Evolutionary conservation across 2,113 vertebrate species (phyloP).

Genomic region (Hippocampus guttulatus): DNA sequence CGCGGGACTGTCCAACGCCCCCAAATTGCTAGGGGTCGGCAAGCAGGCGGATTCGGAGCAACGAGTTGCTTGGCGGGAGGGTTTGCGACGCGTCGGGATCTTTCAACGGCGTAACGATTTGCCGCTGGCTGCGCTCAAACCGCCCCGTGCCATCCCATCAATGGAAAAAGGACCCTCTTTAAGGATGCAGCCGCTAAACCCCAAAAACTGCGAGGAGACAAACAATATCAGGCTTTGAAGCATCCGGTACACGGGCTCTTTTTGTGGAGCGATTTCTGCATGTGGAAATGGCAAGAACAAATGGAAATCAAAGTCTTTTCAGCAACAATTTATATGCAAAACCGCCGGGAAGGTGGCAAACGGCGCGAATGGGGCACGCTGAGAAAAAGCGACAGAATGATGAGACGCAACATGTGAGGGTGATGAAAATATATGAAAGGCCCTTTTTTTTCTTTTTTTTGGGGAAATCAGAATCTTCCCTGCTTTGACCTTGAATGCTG

Average conservation of each 20-base stretch:
- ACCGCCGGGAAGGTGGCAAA: constrained; percentile 28
- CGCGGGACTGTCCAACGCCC: constrained; percentile 72
- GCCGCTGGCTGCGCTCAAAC: constrained; percentile 62
- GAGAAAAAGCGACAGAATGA: constrained; percentile 19
- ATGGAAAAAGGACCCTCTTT: constrained; percentile 66
- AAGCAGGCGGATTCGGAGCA: constrained; percentile 69
- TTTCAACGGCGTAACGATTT: constrained; percentile 74
- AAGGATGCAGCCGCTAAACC: constrained; percentile 54
- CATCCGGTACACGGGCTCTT: constrained; percentile 18
- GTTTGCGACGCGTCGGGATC: constrained; percentile 71
- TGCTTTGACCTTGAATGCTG: constrained; percentile 7
- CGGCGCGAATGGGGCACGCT: constrained; percentile 13
- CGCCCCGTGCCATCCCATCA: constrained; percentile 67
- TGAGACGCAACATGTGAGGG: constrained; percentile 6
- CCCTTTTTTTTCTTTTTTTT: background rate
- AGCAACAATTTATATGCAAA: constrained; percentile 50
- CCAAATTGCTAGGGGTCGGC: constrained; percentile 72
- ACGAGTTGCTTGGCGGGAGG: constrained; percentile 65
- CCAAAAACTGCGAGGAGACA: constrained; percentile 51
- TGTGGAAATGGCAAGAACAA: constrained; percentile 53
- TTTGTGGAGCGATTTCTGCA: constrained; percentile 50
- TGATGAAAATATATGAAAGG: constrained; percentile 28
- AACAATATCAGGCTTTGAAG: constrained; percentile 46
- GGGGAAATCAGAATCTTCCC: background rate
- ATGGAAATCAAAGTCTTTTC: constrained; percentile 64